These are phyloP conservation scores for Brachycybe producta DNA, from an alignment of 2,888 invertebrate species.

Conservation along the genomic window DNA sequence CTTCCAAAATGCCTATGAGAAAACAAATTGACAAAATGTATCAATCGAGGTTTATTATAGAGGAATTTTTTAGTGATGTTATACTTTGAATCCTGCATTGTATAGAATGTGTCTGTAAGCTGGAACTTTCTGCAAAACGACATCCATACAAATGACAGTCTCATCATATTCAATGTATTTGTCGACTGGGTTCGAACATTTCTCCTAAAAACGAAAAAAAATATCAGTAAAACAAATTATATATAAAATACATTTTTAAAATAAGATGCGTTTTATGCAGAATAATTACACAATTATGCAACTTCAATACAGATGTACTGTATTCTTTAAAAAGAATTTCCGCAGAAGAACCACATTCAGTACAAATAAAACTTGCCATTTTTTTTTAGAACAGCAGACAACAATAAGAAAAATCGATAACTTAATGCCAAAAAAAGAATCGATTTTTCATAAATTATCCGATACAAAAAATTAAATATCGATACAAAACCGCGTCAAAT, in stretches of 20 bases:
- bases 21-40: slow-evolving; percentile 11
- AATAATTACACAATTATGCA: slow-evolving; percentile 13
- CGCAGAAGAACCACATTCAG: slow-evolving; percentile 15
- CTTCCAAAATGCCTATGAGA: slow-evolving; percentile 57
- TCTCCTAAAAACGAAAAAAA: slow-evolving; percentile 43
- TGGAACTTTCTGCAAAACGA: slow-evolving; percentile 61
- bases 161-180: slow-evolving; percentile 85
- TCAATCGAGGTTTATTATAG: slow-evolving; percentile 12
- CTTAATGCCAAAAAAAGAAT: no score
- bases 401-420: no score
- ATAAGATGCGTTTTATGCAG: neutral
- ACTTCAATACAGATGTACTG: slow-evolving; percentile 15
- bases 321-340: slow-evolving; percentile 15
- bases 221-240: no score
- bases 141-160: slow-evolving; percentile 73
- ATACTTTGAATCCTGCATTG: slow-evolving; percentile 64
- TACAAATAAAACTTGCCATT: slow-evolving; percentile 8
- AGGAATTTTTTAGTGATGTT: slow-evolving; percentile 24
- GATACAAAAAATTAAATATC: no score
- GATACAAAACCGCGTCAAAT: no score
- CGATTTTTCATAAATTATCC: no score
- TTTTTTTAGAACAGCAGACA: no score
- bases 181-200: slow-evolving; percentile 63
- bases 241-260: neutral
- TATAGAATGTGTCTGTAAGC: slow-evolving; percentile 75